These are phyloP conservation scores for Aquatica leii DNA, from an alignment of 2,888 invertebrate species.

Conservation along the genomic window DNA sequence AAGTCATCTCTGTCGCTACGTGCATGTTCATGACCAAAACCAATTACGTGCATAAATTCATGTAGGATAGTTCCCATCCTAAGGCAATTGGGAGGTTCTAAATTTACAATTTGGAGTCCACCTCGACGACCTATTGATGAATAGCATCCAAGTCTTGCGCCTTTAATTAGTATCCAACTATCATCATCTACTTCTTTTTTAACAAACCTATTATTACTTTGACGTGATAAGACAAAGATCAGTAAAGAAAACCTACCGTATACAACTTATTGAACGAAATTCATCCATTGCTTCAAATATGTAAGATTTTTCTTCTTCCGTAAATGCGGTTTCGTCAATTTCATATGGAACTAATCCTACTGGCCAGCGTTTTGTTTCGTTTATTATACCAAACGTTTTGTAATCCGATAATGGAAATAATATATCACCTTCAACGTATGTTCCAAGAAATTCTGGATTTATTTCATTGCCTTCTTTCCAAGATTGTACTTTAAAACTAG, in stretches of 20 bases:
- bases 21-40: neutral
- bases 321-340: no score
- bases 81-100: neutral
- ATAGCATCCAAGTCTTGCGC: neutral
- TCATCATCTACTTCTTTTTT: neutral
- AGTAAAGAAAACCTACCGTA: no score
- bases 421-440: neutral
- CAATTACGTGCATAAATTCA: neutral
- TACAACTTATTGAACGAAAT: no score
- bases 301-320: no score
- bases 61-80: neutral
- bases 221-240: no score
- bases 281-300: no score
- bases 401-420: neutral
- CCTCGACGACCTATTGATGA: neutral
- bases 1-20: neutral
- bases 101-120: neutral
- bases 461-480: neutral
- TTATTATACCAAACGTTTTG: neutral
- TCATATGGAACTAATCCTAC: neutral
- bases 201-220: no score
- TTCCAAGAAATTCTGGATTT: neutral
- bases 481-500: neutral
- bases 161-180: neutral
- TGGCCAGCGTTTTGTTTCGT: neutral